Conservation (phyloP, 2,888 invertebrate genomes). For the Heteromyza rotundicornis region DNA sequence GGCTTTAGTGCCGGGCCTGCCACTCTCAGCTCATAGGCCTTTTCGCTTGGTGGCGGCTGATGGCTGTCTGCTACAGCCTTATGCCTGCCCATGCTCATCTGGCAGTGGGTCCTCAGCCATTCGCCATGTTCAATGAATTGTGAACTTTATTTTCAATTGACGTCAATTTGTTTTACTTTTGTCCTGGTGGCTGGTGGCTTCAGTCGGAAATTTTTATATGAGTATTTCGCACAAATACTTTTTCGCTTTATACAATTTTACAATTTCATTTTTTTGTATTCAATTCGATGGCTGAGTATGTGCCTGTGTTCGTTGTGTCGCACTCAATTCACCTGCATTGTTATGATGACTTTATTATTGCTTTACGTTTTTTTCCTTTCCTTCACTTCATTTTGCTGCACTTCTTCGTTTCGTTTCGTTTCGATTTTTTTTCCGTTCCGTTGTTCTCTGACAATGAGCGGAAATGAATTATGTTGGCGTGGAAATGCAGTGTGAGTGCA, state of each 20-base stretch:
- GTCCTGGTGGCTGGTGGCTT: neutral
- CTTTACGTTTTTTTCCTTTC: conserved; percentile 14
- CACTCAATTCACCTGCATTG: conserved; percentile 58
- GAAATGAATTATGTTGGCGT: conserved; percentile 58
- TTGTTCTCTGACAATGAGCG: conserved; percentile 56
- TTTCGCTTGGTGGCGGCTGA: no score
- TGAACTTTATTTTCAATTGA: conserved; percentile 46
- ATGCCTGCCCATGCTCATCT: neutral
- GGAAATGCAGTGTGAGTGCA: conserved; percentile 42
- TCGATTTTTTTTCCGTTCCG: conserved; percentile 31
- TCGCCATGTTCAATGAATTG: conserved; percentile 47
- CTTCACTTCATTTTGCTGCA: neutral
- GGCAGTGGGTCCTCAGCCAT: neutral
- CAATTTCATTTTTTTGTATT: no score
- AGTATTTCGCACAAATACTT: conserved; percentile 9
- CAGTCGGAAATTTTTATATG: conserved; percentile 21
- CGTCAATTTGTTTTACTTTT: conserved; percentile 37
- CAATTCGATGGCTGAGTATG: neutral
- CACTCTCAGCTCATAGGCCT: no score
- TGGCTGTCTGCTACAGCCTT: neutral
- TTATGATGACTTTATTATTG: conserved; percentile 34
- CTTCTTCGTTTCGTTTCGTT: neutral
- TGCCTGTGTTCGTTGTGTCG: conserved; percentile 12
- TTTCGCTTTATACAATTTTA: no score
- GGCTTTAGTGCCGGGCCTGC: conserved; percentile 14